Evolutionary conservation across 2,797 vertebrate genomes (phyloP), one percentile per base, ranked within the genome.

Genomic region (Ibycter americanus): DNA sequence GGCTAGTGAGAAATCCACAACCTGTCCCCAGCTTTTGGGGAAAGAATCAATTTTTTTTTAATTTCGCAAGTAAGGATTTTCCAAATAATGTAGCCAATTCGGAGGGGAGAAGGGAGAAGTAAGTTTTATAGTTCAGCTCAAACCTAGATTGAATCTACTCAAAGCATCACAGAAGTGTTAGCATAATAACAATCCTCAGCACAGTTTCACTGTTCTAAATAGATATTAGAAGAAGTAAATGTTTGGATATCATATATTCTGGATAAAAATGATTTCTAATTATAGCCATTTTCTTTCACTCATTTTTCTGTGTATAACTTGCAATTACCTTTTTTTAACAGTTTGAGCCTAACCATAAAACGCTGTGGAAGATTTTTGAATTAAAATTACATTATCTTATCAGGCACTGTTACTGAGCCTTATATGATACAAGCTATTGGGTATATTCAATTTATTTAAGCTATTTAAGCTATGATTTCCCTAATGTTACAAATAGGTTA

Each of bases 341-440:
- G n/a, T 90, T 89, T 88, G 32, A 65, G 32, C 68, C 20, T 81
- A 90, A 83, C 31, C 72, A n/a, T 62, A 84, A 72, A 95, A 34
- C 18, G 71, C 22, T 20, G 20, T 55, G 18, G 42, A 87, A 78
- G 74, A 77, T n/a, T 85, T 83, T 49, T 72, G 40, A 96, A 93
- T 90, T 81, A 59, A 94, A 94, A 67, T 66, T 54, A 81, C 23
- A 38, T 86, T 67, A 89, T 85, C 76, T 92, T 87, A 92, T 93
- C 90, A 92, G 89, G 23, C 15, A 29, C 36, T 19, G 26, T 72
- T 78, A 95, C 44, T 72, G 51, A 91, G 47, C 66, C 44, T 93
- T 89, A 27, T 11, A 55, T 38, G 34, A 78, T 38, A 74, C 11
- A 70, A 73, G 17, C 34, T 78, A 66, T 38, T 58, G 4, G 36